A percentile compares a stretch with the other conserved stretches of the same genome.
Evolutionary conservation across 1,140 invertebrate species (phyloP).

Genomic region (Drosophila tsacasi): DNA sequence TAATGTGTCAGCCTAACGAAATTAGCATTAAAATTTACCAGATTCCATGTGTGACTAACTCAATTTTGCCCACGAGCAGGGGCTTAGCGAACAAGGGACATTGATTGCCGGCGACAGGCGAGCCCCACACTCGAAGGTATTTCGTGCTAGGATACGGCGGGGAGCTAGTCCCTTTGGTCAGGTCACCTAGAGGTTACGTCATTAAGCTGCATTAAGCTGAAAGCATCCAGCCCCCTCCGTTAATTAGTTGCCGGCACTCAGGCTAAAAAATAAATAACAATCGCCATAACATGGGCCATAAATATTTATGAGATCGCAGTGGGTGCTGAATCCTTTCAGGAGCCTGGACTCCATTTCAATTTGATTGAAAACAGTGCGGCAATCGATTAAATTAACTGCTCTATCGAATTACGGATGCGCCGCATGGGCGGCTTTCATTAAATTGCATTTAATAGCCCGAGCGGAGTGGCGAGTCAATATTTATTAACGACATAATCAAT

Average conservation of each 20-base stretch:
- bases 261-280: constrained; percentile 31
- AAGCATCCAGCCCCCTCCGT: constrained; percentile 28
- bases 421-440: constrained; percentile 56
- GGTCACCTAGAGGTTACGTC: constrained; percentile 38
- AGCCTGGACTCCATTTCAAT: constrained; percentile 47
- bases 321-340: constrained; percentile 10
- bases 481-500: constrained; percentile 79
- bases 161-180: background rate
- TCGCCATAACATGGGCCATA: constrained; percentile 42
- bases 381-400: constrained; percentile 65
- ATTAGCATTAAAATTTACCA: constrained; percentile 78
- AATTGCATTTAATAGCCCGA: constrained; percentile 71
- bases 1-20: constrained; percentile 75
- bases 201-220: constrained; percentile 45
- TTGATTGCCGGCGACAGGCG: constrained; percentile 68
- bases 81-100: constrained; percentile 62
- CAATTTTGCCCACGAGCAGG: constrained; percentile 46
- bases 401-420: constrained; percentile 65
- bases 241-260: constrained; percentile 57
- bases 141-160: constrained; percentile 21
- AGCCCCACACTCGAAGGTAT: constrained; percentile 52
- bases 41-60: constrained; percentile 69
- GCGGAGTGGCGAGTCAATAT: constrained; percentile 67
- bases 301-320: constrained; percentile 59
- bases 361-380: constrained; percentile 52